These are phyloP conservation scores for Simalia tracyae DNA, from an alignment of 2,797 vertebrate species.

Conservation along the genomic window DNA sequence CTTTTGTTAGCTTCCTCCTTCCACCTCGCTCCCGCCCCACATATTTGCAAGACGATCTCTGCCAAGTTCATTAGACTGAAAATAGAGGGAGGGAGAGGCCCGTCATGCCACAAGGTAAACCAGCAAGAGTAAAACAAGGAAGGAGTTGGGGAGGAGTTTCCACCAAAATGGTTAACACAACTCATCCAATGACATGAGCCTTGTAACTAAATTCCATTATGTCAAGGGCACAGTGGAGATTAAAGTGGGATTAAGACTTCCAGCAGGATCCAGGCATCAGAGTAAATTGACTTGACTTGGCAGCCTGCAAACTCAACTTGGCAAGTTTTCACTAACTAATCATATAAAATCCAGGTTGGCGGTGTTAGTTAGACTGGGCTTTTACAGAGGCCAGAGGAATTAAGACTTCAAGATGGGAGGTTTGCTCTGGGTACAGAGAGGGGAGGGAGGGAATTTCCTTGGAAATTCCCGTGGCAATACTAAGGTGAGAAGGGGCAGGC, in stretches of 20 bases:
- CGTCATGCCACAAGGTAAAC: constrained; percentile 47
- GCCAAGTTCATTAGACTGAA: constrained; percentile 51
- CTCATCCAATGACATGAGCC: constrained; percentile 75
- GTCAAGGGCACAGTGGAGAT: constrained; percentile 76
- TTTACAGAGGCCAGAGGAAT: constrained; percentile 63
- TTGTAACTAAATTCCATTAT: constrained; percentile 77
- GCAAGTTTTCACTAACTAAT: constrained; percentile 73
- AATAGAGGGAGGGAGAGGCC: constrained; percentile 38
- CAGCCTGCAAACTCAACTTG: constrained; percentile 65
- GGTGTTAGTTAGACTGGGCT: constrained; percentile 59
- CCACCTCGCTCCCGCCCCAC: neutral
- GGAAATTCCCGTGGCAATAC: constrained; percentile 71
- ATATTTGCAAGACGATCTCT: constrained; percentile 58
- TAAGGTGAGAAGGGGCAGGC: constrained; percentile 66
- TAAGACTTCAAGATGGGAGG: constrained; percentile 79
- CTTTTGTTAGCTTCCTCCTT: constrained; percentile 2
- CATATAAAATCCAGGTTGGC: constrained; percentile 70
- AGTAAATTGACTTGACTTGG: constrained; percentile 76
- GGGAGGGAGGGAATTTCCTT: constrained; percentile 72
- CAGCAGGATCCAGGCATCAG: constrained; percentile 71
- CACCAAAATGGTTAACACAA: constrained; percentile 72
- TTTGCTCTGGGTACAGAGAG: constrained; percentile 64
- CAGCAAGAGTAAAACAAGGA: constrained; percentile 35
- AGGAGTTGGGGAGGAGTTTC: constrained; percentile 60
- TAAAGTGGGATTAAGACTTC: constrained; percentile 74